Conservation (phyloP, 2,113 vertebrate species). For the Maccullochella peelii region DNA sequence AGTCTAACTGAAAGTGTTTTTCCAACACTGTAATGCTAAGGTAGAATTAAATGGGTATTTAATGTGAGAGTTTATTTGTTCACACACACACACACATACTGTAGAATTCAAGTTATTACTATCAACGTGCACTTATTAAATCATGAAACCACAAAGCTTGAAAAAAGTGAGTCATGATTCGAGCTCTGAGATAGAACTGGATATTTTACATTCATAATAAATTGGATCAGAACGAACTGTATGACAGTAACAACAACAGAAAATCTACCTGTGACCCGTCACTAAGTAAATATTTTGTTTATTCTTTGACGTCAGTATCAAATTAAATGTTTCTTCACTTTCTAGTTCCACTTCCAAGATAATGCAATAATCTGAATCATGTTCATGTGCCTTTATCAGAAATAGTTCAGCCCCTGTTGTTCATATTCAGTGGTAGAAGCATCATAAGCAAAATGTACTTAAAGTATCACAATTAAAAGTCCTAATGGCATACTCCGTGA, state of each 20-base stretch:
- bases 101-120: slow-evolving; percentile 26
- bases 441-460: not conserved
- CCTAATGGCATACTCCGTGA: not conserved
- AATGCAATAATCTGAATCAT: slow-evolving; percentile 27
- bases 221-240: slow-evolving; percentile 7
- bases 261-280: not conserved
- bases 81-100: slow-evolving; percentile 24
- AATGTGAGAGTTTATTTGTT: slow-evolving; percentile 16
- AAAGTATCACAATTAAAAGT: slow-evolving; percentile 13
- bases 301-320: slow-evolving; percentile 2
- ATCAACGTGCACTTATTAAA: slow-evolving; percentile 17
- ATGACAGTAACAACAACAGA: not conserved
- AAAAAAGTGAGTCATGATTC: slow-evolving; percentile 3
- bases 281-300: slow-evolving; percentile 6
- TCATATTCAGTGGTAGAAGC: slow-evolving; percentile 5
- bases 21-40: slow-evolving; percentile 30
- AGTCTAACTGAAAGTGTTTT: slow-evolving; percentile 52
- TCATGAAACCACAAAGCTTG: not conserved
- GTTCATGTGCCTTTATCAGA: slow-evolving; percentile 18
- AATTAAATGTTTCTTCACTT: slow-evolving; percentile 1
- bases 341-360: slow-evolving; percentile 1
- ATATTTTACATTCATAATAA: not conserved
- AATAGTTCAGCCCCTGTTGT: not conserved
- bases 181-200: not conserved
- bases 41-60: slow-evolving; percentile 44